These are phyloP conservation scores for Syndactyla subalaris DNA, from an alignment of 2,797 vertebrate genomes.

Conservation along the genomic window DNA sequence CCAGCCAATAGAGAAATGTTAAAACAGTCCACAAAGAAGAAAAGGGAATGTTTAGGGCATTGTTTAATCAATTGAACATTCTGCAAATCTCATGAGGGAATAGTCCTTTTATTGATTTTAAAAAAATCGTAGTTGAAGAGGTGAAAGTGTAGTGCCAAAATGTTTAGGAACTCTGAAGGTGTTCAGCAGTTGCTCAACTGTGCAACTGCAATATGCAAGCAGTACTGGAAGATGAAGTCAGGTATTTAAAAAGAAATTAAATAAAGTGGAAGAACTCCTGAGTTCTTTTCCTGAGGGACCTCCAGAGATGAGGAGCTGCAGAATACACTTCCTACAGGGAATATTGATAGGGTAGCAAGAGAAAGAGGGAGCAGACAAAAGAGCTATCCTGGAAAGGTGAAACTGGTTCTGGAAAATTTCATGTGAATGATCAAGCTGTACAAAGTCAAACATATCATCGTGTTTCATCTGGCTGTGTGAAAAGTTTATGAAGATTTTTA, in stretches of 20 bases:
- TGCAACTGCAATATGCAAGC: neutral
- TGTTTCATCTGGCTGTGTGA: neutral
- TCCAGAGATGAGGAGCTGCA: neutral
- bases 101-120: neutral
- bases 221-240: neutral
- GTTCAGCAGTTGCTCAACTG: neutral
- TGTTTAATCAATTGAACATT: neutral
- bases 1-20: neutral
- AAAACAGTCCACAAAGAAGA: neutral
- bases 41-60: neutral
- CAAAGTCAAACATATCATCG: neutral
- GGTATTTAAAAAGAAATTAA: neutral
- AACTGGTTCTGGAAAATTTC: neutral
- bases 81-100: neutral
- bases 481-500: neutral
- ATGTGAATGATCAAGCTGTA: neutral
- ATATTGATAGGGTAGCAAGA: neutral
- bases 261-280: neutral
- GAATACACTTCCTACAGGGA: neutral
- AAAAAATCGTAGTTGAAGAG: neutral
- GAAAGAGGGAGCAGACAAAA: neutral
- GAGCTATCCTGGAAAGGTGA: neutral
- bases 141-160: fast-evolving
- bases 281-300: neutral
- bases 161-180: neutral